Conservation (phyloP, 2,888 invertebrate species). For the Unio pictorum region DNA sequence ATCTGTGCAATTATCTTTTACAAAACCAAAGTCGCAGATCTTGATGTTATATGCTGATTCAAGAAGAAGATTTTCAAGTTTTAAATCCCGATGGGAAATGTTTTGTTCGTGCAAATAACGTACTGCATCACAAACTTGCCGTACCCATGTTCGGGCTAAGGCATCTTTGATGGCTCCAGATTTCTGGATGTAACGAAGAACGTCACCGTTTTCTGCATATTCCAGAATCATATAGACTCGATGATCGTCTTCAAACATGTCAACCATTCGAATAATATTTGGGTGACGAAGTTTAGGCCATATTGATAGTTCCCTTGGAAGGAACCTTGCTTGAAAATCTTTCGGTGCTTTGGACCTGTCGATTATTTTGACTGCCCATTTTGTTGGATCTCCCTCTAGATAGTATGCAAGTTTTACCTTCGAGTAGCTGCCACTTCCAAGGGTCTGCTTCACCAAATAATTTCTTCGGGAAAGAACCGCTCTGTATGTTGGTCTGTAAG, state of each 20-base stretch:
- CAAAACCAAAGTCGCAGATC: conserved; percentile 73
- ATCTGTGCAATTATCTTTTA: conserved; percentile 57
- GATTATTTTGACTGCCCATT: conserved; percentile 79
- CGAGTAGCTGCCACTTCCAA: conserved; percentile 70
- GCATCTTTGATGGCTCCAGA: conserved; percentile 70
- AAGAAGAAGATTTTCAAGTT: conserved; percentile 74
- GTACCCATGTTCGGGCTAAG: conserved; percentile 67
- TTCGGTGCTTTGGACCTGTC: conserved; percentile 82
- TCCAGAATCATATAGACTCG: conserved; percentile 71
- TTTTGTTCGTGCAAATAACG: conserved; percentile 70
- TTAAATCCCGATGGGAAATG: conserved; percentile 74
- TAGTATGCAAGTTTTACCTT: conserved; percentile 82
- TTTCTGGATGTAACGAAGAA: conserved; percentile 71
- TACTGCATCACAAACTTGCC: conserved; percentile 68
- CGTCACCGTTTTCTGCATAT: conserved; percentile 71
- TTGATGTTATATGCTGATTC: conserved; percentile 72
- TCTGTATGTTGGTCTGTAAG: conserved; percentile 64
- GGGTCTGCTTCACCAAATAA: conserved; percentile 61
- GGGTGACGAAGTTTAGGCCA: conserved; percentile 84
- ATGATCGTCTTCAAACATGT: conserved; percentile 81
- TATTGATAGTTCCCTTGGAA: conserved; percentile 87
- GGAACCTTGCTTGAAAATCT: conserved; percentile 85
- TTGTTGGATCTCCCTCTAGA: conserved; percentile 33
- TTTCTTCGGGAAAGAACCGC: conserved; percentile 66
- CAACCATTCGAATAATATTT: conserved; percentile 83